A percentile compares a stretch with the other conserved stretches of the same genome.
phyloP scores from a whole-genome alignment of 35 echinoderm and acorn worm genomes.

The Heliocidaris tuberculata region DNA sequence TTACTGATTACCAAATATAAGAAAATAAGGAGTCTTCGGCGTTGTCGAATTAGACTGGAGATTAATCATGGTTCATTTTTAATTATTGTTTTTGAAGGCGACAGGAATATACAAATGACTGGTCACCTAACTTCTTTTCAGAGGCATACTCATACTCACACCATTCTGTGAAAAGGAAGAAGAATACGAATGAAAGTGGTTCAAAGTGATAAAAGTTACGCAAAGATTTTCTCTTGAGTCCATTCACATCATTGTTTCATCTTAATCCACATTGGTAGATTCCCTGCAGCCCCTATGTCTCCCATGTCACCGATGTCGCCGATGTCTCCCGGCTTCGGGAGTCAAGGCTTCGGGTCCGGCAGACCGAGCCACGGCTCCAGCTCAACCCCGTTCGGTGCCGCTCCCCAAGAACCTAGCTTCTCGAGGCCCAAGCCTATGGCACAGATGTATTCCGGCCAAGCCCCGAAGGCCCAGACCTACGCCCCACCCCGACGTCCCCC shows the following conservation, averaged over 20 bases:
- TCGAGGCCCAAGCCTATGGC: not conserved
- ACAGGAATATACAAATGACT: no score
- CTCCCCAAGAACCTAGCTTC: not conserved
- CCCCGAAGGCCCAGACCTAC: conserved; percentile 24
- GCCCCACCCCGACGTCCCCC: not conserved
- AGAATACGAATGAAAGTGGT: not conserved
- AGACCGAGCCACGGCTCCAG: not conserved
- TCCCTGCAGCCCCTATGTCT: not conserved
- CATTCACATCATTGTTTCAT: not conserved
- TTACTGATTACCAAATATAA: no score
- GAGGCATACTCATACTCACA: not conserved
- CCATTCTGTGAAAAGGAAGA: not conserved
- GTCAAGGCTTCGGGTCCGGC: not conserved
- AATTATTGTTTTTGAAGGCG: no score
- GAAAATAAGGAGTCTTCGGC: no score
- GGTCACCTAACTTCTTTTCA: not conserved
- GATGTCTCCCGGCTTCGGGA: not conserved
- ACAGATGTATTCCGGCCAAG: not conserved
- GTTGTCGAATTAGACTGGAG: no score
- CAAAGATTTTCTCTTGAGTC: not conserved
- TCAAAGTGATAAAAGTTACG: not conserved
- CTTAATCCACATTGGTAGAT: not conserved
- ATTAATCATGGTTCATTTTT: no score
- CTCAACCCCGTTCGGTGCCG: not conserved
- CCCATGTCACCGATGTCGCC: not conserved